Conservation (phyloP, 2,888 invertebrate species). For the Antheraea assamensis region DNA sequence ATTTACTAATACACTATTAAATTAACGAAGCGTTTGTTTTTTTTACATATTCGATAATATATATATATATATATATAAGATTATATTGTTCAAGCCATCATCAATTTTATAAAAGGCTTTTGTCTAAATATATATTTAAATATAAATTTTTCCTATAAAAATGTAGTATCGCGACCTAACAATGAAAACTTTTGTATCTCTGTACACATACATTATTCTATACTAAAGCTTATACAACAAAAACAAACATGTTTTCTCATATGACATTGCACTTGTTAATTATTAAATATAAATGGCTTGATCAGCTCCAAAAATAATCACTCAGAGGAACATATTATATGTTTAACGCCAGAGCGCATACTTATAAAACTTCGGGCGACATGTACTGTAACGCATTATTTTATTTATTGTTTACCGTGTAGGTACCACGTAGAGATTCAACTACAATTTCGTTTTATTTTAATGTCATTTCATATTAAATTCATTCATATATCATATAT, state of each 20-base stretch:
- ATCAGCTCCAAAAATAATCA: constrained; percentile 13
- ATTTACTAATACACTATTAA: constrained; percentile 2
- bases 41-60: constrained; percentile 2
- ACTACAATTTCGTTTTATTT: background rate
- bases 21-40: constrained; percentile 4
- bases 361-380: background rate
- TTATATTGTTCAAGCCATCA: constrained; percentile 8
- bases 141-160: constrained; percentile 9
- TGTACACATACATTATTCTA: background rate
- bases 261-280: constrained; percentile 9
- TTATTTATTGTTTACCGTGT: background rate
- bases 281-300: constrained; percentile 13
- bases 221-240: constrained; percentile 7
- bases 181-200: background rate
- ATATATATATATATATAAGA: background rate
- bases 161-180: background rate
- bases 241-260: constrained; percentile 3
- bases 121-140: background rate
- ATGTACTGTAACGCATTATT: background rate
- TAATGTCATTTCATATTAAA: background rate
- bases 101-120: background rate
- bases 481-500: background rate
- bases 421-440: background rate
- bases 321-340: constrained; percentile 5
- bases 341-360: background rate